These are phyloP conservation scores for Melanotaenia parkinsoni DNA, from an alignment of 2,797 vertebrate genomes.

Conservation along the genomic window DNA sequence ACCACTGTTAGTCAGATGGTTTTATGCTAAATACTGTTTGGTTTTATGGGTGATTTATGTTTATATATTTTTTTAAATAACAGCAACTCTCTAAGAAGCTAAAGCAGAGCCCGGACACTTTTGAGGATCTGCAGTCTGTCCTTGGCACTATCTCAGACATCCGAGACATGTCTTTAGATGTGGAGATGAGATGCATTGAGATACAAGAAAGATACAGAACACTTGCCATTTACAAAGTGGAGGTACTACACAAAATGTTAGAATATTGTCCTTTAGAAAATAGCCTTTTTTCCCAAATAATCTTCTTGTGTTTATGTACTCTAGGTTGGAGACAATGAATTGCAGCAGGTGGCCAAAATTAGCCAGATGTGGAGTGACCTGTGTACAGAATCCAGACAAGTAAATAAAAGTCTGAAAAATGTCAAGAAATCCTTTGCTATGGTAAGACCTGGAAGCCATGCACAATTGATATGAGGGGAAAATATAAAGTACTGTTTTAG, in stretches of 20 bases:
- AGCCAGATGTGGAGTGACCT: conserved; percentile 84
- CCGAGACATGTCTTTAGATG: conserved; percentile 84
- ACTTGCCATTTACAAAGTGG: conserved; percentile 85
- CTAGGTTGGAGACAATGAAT: conserved; percentile 86
- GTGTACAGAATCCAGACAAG: conserved; percentile 81
- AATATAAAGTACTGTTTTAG: background rate
- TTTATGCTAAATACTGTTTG: background rate
- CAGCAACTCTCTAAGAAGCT: conserved; percentile 84
- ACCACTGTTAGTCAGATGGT: background rate
- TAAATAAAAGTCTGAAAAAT: conserved; percentile 84
- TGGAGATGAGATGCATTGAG: conserved; percentile 88
- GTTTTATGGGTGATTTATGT: conserved; percentile 5
- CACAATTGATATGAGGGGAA: background rate
- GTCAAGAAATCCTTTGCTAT: conserved; percentile 89
- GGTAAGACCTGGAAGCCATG: conserved; percentile 73
- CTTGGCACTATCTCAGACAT: conserved; percentile 88
- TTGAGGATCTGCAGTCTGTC: conserved; percentile 90
- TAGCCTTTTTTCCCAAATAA: background rate
- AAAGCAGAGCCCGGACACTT: conserved; percentile 80
- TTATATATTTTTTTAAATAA: conserved; percentile 31
- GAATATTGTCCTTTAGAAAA: conserved; percentile 4
- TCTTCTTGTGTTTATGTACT: conserved; percentile 1
- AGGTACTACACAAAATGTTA: conserved; percentile 76
- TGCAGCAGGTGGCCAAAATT: conserved; percentile 76
- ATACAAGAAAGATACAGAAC: conserved; percentile 92